Conservation (phyloP, 2,888 invertebrate genomes). For the Caenorhabditis sulstoni region DNA sequence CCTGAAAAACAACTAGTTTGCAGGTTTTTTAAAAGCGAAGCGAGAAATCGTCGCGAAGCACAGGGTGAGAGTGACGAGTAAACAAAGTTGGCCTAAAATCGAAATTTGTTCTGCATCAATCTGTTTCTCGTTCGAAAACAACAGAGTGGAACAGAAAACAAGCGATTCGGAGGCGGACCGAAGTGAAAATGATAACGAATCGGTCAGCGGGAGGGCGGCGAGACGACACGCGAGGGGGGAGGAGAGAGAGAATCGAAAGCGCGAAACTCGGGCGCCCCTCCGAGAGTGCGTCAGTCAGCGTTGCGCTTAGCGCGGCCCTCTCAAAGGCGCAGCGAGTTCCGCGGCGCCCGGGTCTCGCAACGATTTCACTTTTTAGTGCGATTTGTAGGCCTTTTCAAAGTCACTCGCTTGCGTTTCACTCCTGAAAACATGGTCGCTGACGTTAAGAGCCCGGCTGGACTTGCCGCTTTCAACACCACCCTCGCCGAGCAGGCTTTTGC, state of each 20-base stretch:
- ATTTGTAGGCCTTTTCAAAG: constrained; percentile 23
- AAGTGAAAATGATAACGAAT: constrained; percentile 48
- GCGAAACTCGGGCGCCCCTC: constrained; percentile 44
- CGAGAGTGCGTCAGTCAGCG: constrained; percentile 28
- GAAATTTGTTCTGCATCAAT: neutral
- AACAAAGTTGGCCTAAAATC: constrained; percentile 12
- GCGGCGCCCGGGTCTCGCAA: constrained; percentile 27
- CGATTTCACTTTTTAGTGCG: constrained; percentile 19
- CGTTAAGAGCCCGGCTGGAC: constrained; percentile 64
- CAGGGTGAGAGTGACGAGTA: neutral
- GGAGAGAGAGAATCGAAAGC: constrained; percentile 16
- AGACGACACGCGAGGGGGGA: constrained; percentile 21
- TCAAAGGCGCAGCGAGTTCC: constrained; percentile 40
- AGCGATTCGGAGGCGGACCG: constrained; percentile 31
- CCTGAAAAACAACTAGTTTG: constrained; percentile 32
- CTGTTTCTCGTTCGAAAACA: constrained; percentile 5
- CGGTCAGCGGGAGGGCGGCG: constrained; percentile 32
- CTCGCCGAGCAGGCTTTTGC: constrained; percentile 71
- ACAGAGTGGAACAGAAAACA: constrained; percentile 32
- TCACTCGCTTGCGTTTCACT: constrained; percentile 52
- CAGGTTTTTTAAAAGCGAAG: neutral
- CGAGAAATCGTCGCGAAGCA: neutral
- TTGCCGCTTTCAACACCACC: constrained; percentile 69
- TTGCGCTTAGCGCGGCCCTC: neutral
- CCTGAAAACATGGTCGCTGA: constrained; percentile 54